These are phyloP conservation scores for Glaucidium brasilianum DNA, from an alignment of 2,113 vertebrate species.

Conservation along the genomic window DNA sequence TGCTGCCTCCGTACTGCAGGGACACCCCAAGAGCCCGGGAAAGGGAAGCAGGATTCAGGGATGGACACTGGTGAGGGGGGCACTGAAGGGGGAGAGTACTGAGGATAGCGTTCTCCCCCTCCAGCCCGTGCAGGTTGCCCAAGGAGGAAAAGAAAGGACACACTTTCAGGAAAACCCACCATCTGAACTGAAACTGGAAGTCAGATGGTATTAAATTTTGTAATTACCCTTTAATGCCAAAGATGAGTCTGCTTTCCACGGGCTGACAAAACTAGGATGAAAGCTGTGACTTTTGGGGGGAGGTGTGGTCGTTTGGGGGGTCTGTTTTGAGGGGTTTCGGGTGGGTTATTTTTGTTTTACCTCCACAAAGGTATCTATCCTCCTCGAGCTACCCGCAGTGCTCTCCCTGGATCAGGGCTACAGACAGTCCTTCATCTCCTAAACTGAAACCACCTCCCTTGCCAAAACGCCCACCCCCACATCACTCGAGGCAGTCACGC, in stretches of 20 bases:
- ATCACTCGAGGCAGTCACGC: not conserved
- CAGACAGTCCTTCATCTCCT: not conserved
- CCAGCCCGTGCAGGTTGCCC: not conserved
- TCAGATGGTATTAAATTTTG: not conserved
- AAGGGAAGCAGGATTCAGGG: not conserved
- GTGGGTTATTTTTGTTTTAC: not conserved
- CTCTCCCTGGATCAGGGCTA: fast-evolving
- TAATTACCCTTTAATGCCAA: not conserved
- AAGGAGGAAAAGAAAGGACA: not conserved
- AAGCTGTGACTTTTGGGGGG: not conserved
- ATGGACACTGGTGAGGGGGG: fast-evolving
- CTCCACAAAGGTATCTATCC: not conserved
- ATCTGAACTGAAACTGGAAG: not conserved
- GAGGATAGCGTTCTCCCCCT: not conserved
- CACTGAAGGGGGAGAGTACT: not conserved
- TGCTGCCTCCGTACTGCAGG: not conserved
- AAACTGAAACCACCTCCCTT: fast-evolving
- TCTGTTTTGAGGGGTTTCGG: no score
- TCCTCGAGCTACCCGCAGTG: not conserved
- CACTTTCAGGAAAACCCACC: not conserved
- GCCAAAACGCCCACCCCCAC: not conserved
- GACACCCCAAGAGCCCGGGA: not conserved
- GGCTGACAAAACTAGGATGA: not conserved
- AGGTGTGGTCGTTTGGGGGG: no score
- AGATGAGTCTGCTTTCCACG: fast-evolving